These are phyloP conservation scores for Leptinotarsa texana DNA, from an alignment of 1,140 invertebrate species.

Conservation along the genomic window DNA sequence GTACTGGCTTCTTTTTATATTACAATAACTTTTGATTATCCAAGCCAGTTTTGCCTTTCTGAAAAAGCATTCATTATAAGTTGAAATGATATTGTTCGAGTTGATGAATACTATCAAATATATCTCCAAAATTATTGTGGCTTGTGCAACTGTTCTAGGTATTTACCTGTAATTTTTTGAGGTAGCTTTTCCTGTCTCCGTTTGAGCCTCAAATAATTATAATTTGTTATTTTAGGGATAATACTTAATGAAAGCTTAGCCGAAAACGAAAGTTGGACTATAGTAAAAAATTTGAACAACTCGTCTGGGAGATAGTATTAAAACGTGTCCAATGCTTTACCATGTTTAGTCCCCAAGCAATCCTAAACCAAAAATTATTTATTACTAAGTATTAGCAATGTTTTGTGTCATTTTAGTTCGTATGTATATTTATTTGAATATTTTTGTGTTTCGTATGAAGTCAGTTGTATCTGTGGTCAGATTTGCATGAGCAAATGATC, in stretches of 20 bases:
- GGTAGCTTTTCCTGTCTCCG: background rate
- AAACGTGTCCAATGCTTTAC: slow-evolving; percentile 20
- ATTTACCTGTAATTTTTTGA: background rate
- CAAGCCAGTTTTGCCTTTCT: too few relatives aligned
- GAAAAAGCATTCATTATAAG: too few relatives aligned
- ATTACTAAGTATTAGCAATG: slow-evolving; percentile 22
- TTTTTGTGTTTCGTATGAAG: slow-evolving; percentile 4
- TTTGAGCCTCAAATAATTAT: slow-evolving; percentile 2
- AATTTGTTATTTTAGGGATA: slow-evolving; percentile 28
- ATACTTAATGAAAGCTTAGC: slow-evolving; percentile 24
- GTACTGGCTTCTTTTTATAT: too few relatives aligned
- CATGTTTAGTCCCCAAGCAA: slow-evolving; percentile 23
- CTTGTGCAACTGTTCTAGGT: too few relatives aligned
- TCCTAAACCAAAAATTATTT: slow-evolving; percentile 25
- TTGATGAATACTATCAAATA: too few relatives aligned
- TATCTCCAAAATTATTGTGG: too few relatives aligned
- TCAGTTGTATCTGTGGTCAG: slow-evolving; percentile 14
- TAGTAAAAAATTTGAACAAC: slow-evolving; percentile 26
- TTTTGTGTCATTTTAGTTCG: slow-evolving; percentile 26
- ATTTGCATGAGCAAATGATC: background rate
- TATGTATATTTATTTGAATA: slow-evolving; percentile 22
- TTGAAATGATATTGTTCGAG: too few relatives aligned
- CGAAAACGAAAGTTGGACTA: slow-evolving; percentile 23
- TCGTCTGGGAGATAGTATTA: slow-evolving; percentile 17
- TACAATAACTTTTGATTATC: too few relatives aligned